Percentiles rank a stretch among this genome's conserved stretches.
Conservation (phyloP, 2,888 invertebrate genomes). For the Ametastegia equiseti region DNA sequence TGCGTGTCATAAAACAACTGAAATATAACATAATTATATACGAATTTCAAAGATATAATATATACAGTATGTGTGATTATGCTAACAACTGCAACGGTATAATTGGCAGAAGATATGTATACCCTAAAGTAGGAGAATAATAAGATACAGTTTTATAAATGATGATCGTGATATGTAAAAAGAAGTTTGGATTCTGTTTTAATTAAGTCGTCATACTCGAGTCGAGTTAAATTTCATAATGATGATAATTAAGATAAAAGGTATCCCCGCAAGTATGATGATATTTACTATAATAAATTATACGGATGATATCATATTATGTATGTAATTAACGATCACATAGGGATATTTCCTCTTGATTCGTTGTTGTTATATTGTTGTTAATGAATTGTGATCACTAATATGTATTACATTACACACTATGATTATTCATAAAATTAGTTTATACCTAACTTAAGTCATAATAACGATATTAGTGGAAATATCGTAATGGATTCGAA, state of each 20-base stretch:
- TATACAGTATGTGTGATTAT: not conserved
- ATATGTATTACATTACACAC: not conserved
- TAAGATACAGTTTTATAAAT: conserved; percentile 45
- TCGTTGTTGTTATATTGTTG: conserved; percentile 23
- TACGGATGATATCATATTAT: too few species aligned
- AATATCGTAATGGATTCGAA: too few species aligned
- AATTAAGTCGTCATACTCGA: not conserved
- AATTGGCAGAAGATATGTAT: too few species aligned
- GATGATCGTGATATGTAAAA: conserved; percentile 41
- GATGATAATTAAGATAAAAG: not conserved
- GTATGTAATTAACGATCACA: not conserved
- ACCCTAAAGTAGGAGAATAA: too few species aligned
- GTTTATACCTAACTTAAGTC: too few species aligned
- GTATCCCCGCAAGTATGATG: conserved; percentile 27
- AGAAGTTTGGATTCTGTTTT: not conserved
- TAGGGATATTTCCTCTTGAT: not conserved
- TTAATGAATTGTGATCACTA: conserved; percentile 30
- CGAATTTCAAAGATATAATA: too few species aligned
- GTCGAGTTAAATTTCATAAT: conserved; percentile 12
- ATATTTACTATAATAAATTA: too few species aligned
- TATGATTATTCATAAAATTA: not conserved
- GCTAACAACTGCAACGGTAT: not conserved
- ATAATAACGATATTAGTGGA: too few species aligned
- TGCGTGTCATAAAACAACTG: too few species aligned
- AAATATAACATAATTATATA: too few species aligned